These are phyloP conservation scores for Myrmecobius fasciatus DNA, from an alignment of 2,113 vertebrate species.

Conservation along the genomic window DNA sequence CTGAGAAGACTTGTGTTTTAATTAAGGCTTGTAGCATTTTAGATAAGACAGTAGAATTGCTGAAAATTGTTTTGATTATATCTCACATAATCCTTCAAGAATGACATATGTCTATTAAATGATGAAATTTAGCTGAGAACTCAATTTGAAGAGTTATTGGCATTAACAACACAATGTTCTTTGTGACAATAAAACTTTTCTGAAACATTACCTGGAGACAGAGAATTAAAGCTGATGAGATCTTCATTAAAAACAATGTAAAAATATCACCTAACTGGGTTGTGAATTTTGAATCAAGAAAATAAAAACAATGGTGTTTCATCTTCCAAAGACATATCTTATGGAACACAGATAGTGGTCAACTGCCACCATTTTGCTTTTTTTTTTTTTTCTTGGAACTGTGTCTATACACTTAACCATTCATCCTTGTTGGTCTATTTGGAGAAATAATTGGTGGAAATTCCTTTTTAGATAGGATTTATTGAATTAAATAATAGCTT, in stretches of 20 bases:
- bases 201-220: conserved; percentile 24
- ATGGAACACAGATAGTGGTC: background rate
- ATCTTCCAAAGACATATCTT: background rate
- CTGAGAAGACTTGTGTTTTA: conserved; percentile 24
- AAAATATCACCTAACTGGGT: background rate
- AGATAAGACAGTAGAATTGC: conserved; percentile 20
- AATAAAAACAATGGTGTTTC: background rate
- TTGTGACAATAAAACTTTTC: conserved; percentile 30
- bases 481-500: background rate
- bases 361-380: background rate
- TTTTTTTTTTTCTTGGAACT: background rate
- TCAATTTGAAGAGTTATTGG: background rate
- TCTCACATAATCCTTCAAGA: background rate
- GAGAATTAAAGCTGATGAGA: conserved; percentile 42
- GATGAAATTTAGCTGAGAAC: conserved; percentile 45
- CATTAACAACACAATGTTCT: conserved; percentile 18
- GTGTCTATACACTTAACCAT: background rate
- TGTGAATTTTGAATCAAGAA: background rate
- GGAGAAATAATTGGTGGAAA: background rate
- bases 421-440: background rate
- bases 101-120: conserved; percentile 45
- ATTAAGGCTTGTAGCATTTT: background rate
- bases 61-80: background rate
- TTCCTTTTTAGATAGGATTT: background rate
- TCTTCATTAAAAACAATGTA: conserved; percentile 6